phyloP scores from a whole-genome alignment of 2,113 vertebrate genomes.

The Myotis brandtii region DNA sequence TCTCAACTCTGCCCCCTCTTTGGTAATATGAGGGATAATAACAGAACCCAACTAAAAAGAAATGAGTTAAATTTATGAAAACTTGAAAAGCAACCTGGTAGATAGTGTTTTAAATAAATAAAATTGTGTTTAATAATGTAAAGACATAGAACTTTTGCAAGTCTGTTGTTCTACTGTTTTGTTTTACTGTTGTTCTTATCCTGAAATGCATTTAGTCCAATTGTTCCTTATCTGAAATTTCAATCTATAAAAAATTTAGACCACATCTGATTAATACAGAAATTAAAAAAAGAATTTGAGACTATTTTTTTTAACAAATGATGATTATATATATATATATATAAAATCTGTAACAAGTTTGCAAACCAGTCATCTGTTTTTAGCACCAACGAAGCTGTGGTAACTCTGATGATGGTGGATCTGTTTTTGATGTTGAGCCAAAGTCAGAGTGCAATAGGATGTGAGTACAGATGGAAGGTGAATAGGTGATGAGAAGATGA shows the following conservation, averaged over 20 bases:
- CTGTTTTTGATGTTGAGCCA: neutral
- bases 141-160: neutral
- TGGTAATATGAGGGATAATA: neutral
- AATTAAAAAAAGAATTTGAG: neutral
- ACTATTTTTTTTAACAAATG: neutral
- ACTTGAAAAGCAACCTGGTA: neutral
- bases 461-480: neutral
- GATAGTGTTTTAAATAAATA: neutral
- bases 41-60: neutral
- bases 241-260: neutral
- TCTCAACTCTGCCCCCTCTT: neutral
- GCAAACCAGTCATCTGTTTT: neutral
- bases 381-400: neutral
- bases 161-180: no score
- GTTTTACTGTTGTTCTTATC: neutral
- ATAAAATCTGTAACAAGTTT: neutral
- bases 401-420: neutral
- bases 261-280: neutral
- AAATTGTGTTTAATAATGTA: neutral
- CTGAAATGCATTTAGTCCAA: neutral
- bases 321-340: neutral
- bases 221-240: neutral
- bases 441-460: neutral
- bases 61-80: neutral
- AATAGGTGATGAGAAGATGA: neutral